A percentile compares a stretch with the other conserved stretches of the same genome.
phyloP scores from a whole-genome alignment of 1,140 invertebrate species.

The Drosophila watanabei region DNA sequence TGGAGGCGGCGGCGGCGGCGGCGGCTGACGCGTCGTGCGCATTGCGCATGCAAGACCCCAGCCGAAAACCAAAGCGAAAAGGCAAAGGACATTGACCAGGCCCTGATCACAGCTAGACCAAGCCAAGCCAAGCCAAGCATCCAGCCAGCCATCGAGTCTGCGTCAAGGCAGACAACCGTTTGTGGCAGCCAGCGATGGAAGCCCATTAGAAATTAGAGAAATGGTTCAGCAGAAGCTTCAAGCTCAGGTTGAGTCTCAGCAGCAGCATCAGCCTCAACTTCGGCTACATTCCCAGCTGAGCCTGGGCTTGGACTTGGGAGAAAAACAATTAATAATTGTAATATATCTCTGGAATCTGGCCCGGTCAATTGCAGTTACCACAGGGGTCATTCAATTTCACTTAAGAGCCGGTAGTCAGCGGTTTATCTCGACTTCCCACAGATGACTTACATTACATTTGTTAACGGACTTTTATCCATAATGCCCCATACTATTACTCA shows the following conservation, averaged over 20 bases:
- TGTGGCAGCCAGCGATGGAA: slow-evolving; percentile 61
- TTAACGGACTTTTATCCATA: slow-evolving; percentile 3
- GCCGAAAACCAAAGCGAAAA: slow-evolving; percentile 42
- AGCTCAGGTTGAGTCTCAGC: background rate
- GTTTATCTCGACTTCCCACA: slow-evolving; percentile 17
- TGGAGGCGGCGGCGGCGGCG: slow-evolving; percentile 3
- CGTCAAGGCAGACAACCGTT: slow-evolving; percentile 41
- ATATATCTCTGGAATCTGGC: slow-evolving; percentile 53
- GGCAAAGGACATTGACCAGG: slow-evolving; percentile 76
- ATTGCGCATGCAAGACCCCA: slow-evolving; percentile 72
- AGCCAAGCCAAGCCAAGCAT: slow-evolving; percentile 1
- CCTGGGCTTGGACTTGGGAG: slow-evolving; percentile 1
- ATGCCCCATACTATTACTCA: background rate
- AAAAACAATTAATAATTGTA: slow-evolving; percentile 55
- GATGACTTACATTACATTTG: slow-evolving; percentile 27
- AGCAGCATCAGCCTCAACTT: background rate
- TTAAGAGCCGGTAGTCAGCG: slow-evolving; percentile 7
- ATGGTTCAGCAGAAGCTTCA: slow-evolving; percentile 56
- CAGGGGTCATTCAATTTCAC: slow-evolving; percentile 30
- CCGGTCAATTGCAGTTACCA: slow-evolving; percentile 39
- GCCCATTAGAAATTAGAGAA: slow-evolving; percentile 69
- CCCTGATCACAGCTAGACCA: slow-evolving; percentile 9
- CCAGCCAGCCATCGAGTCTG: slow-evolving; percentile 31
- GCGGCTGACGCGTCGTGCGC: slow-evolving; percentile 76
- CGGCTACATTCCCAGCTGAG: slow-evolving; percentile 15